Percentiles rank a stretch among this genome's conserved stretches.
phyloP scores from a whole-genome alignment of 2,888 invertebrate genomes.

The Leptopilina myrica region DNA sequence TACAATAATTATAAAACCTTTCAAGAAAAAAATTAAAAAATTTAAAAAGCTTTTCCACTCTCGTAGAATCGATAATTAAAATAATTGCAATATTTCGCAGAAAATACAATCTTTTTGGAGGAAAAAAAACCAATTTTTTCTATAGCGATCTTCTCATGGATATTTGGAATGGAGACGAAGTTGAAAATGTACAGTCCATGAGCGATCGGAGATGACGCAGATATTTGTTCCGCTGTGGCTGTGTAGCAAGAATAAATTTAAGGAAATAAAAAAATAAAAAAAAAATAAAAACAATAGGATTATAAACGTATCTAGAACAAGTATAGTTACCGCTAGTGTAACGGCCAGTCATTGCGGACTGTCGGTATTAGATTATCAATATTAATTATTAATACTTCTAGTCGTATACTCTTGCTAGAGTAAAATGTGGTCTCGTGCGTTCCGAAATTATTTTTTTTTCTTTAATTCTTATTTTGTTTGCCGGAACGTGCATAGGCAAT shows the following conservation, averaged over 20 bases:
- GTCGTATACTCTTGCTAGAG: conserved; percentile 76
- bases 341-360: conserved; percentile 73
- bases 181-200: conserved; percentile 37
- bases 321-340: conserved; percentile 51
- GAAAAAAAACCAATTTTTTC: too few species aligned
- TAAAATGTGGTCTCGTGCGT: conserved; percentile 74
- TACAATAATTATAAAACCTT: too few species aligned
- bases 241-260: conserved; percentile 39
- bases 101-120: too few species aligned
- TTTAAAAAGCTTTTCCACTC: too few species aligned
- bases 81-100: too few species aligned
- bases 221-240: conserved; percentile 37
- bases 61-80: too few species aligned
- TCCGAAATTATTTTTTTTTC: conserved; percentile 55
- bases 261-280: neutral
- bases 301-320: conserved; percentile 46
- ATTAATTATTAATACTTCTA: conserved; percentile 76
- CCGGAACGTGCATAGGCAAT: conserved; percentile 72
- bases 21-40: too few species aligned
- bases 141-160: conserved; percentile 10
- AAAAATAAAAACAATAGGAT: conserved; percentile 20
- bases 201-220: conserved; percentile 32
- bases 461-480: conserved; percentile 43
- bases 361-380: conserved; percentile 71
- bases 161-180: conserved; percentile 38